Percentiles rank a stretch among this genome's conserved stretches.
Conservation (phyloP, 2,113 vertebrate species). For the Orcinus orca region DNA sequence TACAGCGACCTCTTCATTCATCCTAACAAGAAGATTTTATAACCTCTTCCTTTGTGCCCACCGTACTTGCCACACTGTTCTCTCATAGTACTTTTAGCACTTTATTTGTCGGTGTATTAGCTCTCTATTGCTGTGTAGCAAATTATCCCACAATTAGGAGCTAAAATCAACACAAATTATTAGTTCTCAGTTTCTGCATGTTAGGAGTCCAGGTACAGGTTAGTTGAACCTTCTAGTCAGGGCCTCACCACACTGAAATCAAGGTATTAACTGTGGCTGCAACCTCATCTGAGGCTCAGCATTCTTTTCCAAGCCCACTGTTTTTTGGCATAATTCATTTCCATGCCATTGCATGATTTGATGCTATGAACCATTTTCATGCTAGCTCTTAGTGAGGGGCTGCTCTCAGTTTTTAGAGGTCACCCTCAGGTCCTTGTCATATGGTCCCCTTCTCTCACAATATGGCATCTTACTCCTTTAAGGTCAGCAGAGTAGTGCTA, state of each 20-base stretch:
- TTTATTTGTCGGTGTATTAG: not conserved
- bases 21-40: not conserved
- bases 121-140: not conserved
- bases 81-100: not conserved
- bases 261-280: not conserved
- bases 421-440: not conserved
- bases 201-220: not conserved
- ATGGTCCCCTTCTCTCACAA: not conserved
- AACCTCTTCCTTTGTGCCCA: not conserved
- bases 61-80: not conserved
- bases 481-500: not conserved
- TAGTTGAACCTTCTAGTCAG: not conserved
- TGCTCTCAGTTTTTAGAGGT: not conserved
- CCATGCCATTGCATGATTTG: too few species aligned
- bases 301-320: not conserved
- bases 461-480: not conserved
- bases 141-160: not conserved
- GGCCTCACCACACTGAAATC: not conserved
- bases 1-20: not conserved
- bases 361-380: not conserved
- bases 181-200: not conserved
- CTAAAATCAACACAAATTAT: not conserved
- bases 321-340: not conserved
- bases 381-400: not conserved
- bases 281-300: not conserved